Evolutionary conservation across 2,113 vertebrate species (phyloP), one percentile per base, ranked within the genome.

Genomic region (Puntigrus tetrazona): DNA sequence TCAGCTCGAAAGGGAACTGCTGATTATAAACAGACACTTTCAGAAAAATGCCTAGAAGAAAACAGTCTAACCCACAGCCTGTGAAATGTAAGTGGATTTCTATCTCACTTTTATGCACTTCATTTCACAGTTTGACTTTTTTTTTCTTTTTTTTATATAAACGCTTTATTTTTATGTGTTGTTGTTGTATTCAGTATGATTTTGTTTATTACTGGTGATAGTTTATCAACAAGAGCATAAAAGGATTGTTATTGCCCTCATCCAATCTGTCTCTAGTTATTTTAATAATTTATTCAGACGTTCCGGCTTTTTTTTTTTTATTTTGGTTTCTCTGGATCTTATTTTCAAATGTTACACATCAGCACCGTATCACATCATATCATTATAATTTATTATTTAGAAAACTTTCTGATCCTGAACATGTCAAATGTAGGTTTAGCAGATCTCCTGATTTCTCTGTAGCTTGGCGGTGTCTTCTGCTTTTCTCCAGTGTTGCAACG

Each of bases 1-100:
- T 80, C 82, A 63, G 34, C 59, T 57, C 72, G 91, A 88, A 43
- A 89, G 87, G 84, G 84, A 90, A 87, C 88, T 57, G 86, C 67
- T 88, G 77, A 90, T 72, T 91, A 88, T 91, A 87, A 92, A 88
- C 91, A 88, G 88, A 85, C 91, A 82, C 38, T 70, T 18, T 47
- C 1, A 65, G 14, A 81, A 96, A 89, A 89, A 98, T 98, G 97
- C 96, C 97, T 90, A 94, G 96, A 90, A 95, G 96, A 88, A 98
- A 98, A 90, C 97, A 98, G 52, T 96, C 95, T 84, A 95, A 98
- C 92, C 97, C 97, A 3, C 96, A 97, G 92, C 96, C 96, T 55
- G 95, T 97, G 77, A 97, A 97, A 94, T 90, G 96, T 97, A 92
- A 95, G 94, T 92, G 20, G 22, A n/a, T 4, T 16, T 78, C 5